Base-by-base conservation (phyloP, 2,113 vertebrate genomes). In the Boleophthalmus pectinirostris region DNA sequence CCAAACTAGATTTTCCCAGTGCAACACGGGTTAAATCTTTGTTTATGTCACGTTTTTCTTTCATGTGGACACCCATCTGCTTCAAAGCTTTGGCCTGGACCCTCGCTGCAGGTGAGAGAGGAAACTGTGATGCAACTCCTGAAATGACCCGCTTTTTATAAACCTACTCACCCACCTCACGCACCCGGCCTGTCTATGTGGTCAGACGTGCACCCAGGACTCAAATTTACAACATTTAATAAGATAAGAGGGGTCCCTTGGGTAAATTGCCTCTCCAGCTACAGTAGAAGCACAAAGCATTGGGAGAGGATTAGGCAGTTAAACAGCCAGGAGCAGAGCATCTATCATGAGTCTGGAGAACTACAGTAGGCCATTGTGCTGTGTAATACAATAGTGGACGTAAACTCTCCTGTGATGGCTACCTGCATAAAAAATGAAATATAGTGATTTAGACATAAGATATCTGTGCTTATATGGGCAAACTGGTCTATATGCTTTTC, bases 71-170 rank as follows among this genome's bases (percentile, higher is more conserved):
- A 29, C 73, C 70, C 5, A 71, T 82, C 14, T 15, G 78, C 87
- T 90, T 89, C 86, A 91, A 89, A 88, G 79, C 29, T 66, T 82
- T 73, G 82, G 80, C 68, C 80, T 43, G 86, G 81, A 81, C 83
- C 68, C 70, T 78, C 43, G 87, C 89, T 87, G 83, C 78, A 88
- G 86, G 86, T 87, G 83, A 73, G 68, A 66, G 74, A 74, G 84
- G 81, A 89, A 87, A 83, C 83, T 82, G 72, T 87, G 87, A 90
- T 84, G 86, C 89, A 91, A 90, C 80, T 83, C 63, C 84, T 84
- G 86, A 85, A 86, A 87, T 73, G 76, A 60, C 70, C 56, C 69
- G 65, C 61, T 14, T 60, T 78, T 12, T 66, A 58, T 25, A 58
- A 21, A 54, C 18, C n/a, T 23, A 25, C 56, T 68, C 66, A 70